Evolutionary conservation across 2,888 invertebrate species (phyloP), one percentile per base, ranked within the genome.

Genomic region (Synergus japonicus): DNA sequence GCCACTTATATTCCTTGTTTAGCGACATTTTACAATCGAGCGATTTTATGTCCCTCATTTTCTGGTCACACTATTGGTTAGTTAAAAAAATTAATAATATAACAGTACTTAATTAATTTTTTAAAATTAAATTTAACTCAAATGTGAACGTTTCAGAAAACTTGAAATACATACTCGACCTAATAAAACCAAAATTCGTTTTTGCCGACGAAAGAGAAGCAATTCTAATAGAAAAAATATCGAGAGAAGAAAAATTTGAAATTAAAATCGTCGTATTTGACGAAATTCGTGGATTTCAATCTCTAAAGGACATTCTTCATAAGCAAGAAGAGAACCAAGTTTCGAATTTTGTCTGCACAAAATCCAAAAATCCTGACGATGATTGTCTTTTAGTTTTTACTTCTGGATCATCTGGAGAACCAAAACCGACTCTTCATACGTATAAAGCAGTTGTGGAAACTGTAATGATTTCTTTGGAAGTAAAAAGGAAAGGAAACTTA

Each of bases 381-480:
- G 77, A 84, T 1, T 86, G 85, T 4, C 7, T 83, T 5, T 85
- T 88, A 18, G 29, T 87, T 8, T 88, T 83, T 63, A 86, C 87
- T 5, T 89, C 87, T 7, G 89, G 88, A 29, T 86, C 82, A 8
- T 86, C 85, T 1, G 87, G 88, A 29, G 15, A 79, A 8, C 86
- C 89, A 12, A 89, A 89, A 69, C 86, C 85, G 18, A 84, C 85
- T 7, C 37, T 82, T 9, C 81, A 82, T n/a, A 79, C 84, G 18
- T 86, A 88, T 77, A 77, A 81, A 18, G 78, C 81, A n/a, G 58
- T 87, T 76, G 76, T 83, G 64, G 7, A 63, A 37, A 58, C 83
- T n/a, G n/a, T 78, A 1, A 41, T 73, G 49, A 65, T 63, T 9
- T 13, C 41, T 12, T 29, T 12, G 2, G 43, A 46, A 63, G 22